These are phyloP conservation scores for Heterotilapia buettikoferi DNA, from an alignment of 2,113 vertebrate genomes.

Conservation along the genomic window DNA sequence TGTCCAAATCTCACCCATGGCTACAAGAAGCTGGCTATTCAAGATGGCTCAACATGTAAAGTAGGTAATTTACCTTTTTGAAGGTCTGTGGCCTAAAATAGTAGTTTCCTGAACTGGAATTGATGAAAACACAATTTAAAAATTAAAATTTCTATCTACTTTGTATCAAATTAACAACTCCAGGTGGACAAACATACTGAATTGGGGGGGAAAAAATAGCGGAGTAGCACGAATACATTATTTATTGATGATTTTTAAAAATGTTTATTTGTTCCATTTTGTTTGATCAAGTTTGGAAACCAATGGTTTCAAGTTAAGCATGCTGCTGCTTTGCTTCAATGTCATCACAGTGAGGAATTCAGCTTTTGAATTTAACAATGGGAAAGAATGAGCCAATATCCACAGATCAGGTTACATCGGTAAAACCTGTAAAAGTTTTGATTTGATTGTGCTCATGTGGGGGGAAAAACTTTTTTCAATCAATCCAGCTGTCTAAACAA, in stretches of 20 bases:
- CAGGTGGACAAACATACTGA: background rate
- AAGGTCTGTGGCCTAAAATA: background rate
- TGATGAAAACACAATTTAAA: background rate
- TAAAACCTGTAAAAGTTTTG: background rate
- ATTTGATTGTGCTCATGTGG: background rate
- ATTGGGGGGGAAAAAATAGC: rapidly evolving
- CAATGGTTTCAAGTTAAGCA: background rate
- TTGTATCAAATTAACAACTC: background rate
- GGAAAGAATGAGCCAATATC: background rate
- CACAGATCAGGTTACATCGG: background rate
- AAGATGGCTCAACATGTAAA: background rate
- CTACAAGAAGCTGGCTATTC: background rate
- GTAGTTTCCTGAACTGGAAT: background rate
- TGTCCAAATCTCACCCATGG: background rate
- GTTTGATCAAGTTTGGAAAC: background rate
- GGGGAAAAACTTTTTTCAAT: rapidly evolving
- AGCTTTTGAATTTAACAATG: background rate
- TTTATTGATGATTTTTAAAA: background rate
- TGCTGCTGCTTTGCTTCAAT: rapidly evolving
- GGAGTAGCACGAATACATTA: rapidly evolving
- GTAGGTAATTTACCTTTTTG: background rate
- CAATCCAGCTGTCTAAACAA: background rate
- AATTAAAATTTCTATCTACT: background rate
- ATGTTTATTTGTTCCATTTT: background rate
- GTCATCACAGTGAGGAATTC: background rate